These are phyloP conservation scores for Daubentonia madagascariensis DNA, from an alignment of 2,113 vertebrate genomes.

Conservation along the genomic window DNA sequence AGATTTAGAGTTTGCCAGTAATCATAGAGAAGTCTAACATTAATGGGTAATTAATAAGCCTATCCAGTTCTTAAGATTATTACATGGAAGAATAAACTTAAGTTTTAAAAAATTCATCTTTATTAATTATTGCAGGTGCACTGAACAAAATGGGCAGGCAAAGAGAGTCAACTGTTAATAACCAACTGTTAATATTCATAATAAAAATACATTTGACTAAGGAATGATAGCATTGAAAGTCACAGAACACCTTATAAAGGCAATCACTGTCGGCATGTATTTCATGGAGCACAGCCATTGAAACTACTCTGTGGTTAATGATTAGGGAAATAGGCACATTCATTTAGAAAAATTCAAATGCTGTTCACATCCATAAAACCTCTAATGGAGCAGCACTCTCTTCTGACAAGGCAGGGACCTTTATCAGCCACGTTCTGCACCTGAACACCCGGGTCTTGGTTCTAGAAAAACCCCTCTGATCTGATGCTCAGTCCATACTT, in stretches of 20 bases:
- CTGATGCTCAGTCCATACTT: not conserved
- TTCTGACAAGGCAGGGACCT: not conserved
- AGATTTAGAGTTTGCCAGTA: constrained; percentile 42
- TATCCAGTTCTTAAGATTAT: constrained; percentile 71
- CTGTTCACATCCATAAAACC: not conserved
- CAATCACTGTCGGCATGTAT: not conserved
- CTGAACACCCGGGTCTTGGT: not conserved
- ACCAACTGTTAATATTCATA: constrained; percentile 76
- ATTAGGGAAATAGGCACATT: constrained; percentile 35
- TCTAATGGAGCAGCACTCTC: not conserved
- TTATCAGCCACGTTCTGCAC: not conserved
- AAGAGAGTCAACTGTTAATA: constrained; percentile 73
- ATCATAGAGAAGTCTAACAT: constrained; percentile 52
- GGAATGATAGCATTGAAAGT: constrained; percentile 46
- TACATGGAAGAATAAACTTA: constrained; percentile 71
- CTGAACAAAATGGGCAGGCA: constrained; percentile 70
- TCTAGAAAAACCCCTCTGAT: not conserved
- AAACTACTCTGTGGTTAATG: constrained; percentile 41
- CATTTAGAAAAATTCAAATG: not conserved
- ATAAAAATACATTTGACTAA: constrained; percentile 77
- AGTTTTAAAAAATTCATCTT: constrained; percentile 72
- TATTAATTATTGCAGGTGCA: constrained; percentile 76
- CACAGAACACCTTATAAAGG: constrained; percentile 37
- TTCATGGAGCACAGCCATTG: constrained; percentile 54
- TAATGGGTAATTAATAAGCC: constrained; percentile 75